Percentiles rank a stretch among this genome's conserved stretches.
Conservation (phyloP, 2,888 invertebrate species). For the Salpingus planirostris region DNA sequence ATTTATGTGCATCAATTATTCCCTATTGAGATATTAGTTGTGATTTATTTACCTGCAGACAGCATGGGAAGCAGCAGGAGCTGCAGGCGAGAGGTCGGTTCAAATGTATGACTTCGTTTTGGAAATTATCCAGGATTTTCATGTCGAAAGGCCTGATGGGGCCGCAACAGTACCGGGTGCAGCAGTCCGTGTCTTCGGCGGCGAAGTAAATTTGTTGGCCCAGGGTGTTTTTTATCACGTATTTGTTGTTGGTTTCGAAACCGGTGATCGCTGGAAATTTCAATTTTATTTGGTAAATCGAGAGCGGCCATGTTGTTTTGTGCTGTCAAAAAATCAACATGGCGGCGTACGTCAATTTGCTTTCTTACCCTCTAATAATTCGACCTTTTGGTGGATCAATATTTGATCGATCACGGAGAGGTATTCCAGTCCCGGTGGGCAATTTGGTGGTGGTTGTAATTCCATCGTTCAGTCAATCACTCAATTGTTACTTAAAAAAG, state of each 20-base stretch:
- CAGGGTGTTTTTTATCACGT: conserved; percentile 66
- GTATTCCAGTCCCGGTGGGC: conserved; percentile 83
- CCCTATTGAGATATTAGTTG: too few relatives aligned
- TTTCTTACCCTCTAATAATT: conserved; percentile 63
- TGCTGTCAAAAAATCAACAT: conserved; percentile 1
- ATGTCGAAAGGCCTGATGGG: conserved; percentile 76
- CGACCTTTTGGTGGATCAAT: conserved; percentile 73
- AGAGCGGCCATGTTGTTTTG: too few relatives aligned
- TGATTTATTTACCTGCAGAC: conserved; percentile 54
- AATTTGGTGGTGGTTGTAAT: conserved; percentile 64
- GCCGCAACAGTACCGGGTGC: conserved; percentile 77
- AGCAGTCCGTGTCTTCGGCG: conserved; percentile 76
- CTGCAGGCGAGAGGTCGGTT: conserved; percentile 74
- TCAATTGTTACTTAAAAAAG: too few relatives aligned
- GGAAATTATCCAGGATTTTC: conserved; percentile 73
- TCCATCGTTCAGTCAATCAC: too few relatives aligned
- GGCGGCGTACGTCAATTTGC: not conserved
- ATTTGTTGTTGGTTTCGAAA: conserved; percentile 86
- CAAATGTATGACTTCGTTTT: conserved; percentile 70
- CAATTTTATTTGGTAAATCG: too few relatives aligned
- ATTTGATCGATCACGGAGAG: conserved; percentile 79
- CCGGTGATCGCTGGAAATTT: conserved; percentile 62
- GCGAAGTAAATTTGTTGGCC: conserved; percentile 76
- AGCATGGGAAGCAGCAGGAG: conserved; percentile 81
- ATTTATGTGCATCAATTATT: too few relatives aligned